Evolutionary conservation across 1,140 invertebrate genomes (phyloP).

Genomic region (Drosophila sulfurigaster): DNA sequence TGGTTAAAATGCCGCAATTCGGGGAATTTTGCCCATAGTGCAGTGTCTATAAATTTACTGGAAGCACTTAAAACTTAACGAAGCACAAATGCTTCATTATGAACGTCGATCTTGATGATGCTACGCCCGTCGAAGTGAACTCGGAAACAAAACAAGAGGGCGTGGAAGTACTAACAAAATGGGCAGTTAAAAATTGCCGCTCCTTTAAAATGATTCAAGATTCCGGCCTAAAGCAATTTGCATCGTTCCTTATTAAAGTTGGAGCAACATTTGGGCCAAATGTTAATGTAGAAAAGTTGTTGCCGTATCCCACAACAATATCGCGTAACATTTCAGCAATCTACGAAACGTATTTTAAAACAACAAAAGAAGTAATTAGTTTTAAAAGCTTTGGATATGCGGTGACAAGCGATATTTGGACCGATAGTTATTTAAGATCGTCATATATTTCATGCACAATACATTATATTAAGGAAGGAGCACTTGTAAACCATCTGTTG

Average conservation of each 20-base stretch:
- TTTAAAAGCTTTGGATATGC: slow-evolving; percentile 9
- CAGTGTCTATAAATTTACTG: not conserved
- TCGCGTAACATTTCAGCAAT: not conserved
- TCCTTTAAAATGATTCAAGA: slow-evolving; percentile 42
- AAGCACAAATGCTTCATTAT: too few species aligned
- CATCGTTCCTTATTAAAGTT: slow-evolving; percentile 29
- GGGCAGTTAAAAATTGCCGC: slow-evolving; percentile 27
- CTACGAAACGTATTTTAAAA: not conserved
- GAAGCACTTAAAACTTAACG: not conserved
- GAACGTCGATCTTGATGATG: too few species aligned
- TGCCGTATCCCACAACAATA: slow-evolving; percentile 28
- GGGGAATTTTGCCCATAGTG: too few species aligned
- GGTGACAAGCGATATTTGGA: slow-evolving; percentile 24
- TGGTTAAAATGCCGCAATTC: too few species aligned
- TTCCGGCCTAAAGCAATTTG: not conserved
- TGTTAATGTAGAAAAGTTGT: too few species aligned
- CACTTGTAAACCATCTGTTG: slow-evolving; percentile 7
- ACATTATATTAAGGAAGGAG: slow-evolving; percentile 23
- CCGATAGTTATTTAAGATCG: slow-evolving; percentile 22
- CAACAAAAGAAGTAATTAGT: not conserved
- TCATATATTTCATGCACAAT: slow-evolving; percentile 5
- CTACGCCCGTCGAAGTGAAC: not conserved
- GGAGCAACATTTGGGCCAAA: slow-evolving; percentile 25
- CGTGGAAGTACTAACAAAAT: slow-evolving; percentile 21
- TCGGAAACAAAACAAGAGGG: slow-evolving; percentile 1